Conservation (phyloP, 2,113 vertebrate genomes). For the Nyctibius bracteatus region DNA sequence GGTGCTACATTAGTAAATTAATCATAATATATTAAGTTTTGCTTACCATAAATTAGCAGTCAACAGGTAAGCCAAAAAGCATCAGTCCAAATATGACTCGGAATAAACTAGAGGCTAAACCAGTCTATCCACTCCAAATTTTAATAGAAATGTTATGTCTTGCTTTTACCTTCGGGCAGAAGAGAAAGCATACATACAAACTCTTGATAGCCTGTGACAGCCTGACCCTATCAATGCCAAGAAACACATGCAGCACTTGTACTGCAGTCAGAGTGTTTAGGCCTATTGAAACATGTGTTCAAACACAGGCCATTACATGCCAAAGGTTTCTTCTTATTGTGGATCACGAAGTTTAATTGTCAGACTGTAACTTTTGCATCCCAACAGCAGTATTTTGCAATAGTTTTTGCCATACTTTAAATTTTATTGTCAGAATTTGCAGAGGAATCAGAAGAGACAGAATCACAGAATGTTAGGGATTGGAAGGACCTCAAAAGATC, state of each 20-base stretch:
- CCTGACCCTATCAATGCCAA: neutral
- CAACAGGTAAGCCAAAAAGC: neutral
- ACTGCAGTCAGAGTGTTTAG: neutral
- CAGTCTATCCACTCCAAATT: neutral
- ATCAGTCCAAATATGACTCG: neutral
- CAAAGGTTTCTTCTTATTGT: neutral
- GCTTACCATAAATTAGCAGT: neutral
- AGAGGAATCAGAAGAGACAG: neutral
- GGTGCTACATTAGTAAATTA: neutral
- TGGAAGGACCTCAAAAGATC: no score
- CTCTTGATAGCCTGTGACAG: neutral
- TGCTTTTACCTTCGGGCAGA: neutral
- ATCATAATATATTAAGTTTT: neutral
- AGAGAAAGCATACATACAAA: neutral
- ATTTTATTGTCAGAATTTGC: neutral
- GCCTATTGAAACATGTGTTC: neutral
- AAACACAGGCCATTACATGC: neutral
- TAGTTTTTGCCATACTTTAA: neutral
- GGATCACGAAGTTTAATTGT: neutral
- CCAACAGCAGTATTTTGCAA: neutral
- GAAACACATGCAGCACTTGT: neutral
- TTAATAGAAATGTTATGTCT: neutral
- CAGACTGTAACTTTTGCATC: neutral
- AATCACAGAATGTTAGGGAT: no score
- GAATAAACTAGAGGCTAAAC: neutral